A percentile compares a stretch with the other conserved stretches of the same genome.
Conservation (phyloP, 1,140 invertebrate species). For the Heliconius hermathena region DNA sequence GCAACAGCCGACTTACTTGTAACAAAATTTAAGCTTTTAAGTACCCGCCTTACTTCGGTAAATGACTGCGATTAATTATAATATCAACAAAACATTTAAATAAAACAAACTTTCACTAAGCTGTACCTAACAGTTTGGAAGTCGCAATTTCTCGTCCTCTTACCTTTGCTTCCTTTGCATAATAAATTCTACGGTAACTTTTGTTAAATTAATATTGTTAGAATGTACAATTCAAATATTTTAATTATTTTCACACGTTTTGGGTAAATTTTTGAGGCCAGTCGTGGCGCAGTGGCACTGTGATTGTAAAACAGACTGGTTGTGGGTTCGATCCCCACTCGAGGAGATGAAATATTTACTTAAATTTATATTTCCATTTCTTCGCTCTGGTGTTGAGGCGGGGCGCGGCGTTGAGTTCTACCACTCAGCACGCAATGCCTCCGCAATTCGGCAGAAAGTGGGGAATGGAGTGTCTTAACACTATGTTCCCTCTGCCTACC, state of each 20-base stretch:
- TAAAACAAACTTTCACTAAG: slow-evolving; percentile 15
- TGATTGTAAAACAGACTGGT: too few species aligned
- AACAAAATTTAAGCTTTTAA: neutral
- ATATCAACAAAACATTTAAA: slow-evolving; percentile 16
- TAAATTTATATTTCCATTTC: too few species aligned
- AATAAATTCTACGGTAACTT: slow-evolving; percentile 17
- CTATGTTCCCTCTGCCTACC: too few species aligned
- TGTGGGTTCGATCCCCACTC: too few species aligned
- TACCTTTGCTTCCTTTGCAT: neutral
- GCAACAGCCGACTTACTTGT: neutral
- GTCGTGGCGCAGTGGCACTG: too few species aligned
- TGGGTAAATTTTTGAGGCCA: too few species aligned
- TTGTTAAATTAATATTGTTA: neutral
- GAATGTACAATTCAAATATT: neutral
- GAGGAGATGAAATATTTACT: too few species aligned
- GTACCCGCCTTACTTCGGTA: neutral
- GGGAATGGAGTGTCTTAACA: too few species aligned
- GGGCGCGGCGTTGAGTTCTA: too few species aligned
- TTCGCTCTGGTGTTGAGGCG: too few species aligned
- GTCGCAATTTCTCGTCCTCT: slow-evolving; percentile 10
- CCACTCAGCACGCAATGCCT: too few species aligned
- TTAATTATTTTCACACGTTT: neutral
- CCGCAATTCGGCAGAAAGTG: too few species aligned
- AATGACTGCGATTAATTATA: slow-evolving; percentile 15
- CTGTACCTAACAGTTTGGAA: slow-evolving; percentile 12